These are phyloP conservation scores for Tolmerus cingulatus DNA, from an alignment of 2,888 invertebrate genomes.

Conservation along the genomic window DNA sequence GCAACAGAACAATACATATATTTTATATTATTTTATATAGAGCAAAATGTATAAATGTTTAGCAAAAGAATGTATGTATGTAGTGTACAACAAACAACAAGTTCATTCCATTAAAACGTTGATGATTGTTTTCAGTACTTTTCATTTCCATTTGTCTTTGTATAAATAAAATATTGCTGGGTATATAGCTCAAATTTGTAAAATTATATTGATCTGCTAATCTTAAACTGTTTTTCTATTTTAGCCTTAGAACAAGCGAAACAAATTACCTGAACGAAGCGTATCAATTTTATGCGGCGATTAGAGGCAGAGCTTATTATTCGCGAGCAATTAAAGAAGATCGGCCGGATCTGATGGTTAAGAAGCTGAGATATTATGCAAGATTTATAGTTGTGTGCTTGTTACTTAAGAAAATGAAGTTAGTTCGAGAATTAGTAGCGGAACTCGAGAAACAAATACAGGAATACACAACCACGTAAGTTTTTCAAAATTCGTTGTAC, in stretches of 20 bases:
- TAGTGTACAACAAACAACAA: background rate
- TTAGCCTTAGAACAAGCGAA: slow-evolving; percentile 92
- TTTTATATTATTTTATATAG: too few relatives aligned
- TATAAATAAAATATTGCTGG: background rate
- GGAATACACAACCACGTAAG: slow-evolving; percentile 86
- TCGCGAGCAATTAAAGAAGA: slow-evolving; percentile 93
- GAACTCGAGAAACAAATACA: slow-evolving; percentile 94
- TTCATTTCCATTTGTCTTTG: background rate
- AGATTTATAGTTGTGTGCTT: slow-evolving; percentile 96
- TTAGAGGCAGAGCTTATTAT: slow-evolving; percentile 92
- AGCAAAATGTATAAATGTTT: too few relatives aligned
- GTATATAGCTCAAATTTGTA: background rate
- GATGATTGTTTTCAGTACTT: background rate
- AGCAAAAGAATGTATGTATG: background rate
- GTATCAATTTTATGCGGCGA: slow-evolving; percentile 95
- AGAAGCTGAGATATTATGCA: slow-evolving; percentile 93
- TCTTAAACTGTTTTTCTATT: slow-evolving; percentile 54
- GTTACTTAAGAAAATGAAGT: slow-evolving; percentile 89
- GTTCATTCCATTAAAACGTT: background rate
- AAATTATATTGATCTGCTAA: too few relatives aligned
- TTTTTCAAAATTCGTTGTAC: background rate
- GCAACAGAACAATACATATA: background rate
- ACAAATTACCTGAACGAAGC: slow-evolving; percentile 96
- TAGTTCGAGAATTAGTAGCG: slow-evolving; percentile 89
- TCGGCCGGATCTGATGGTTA: slow-evolving; percentile 94